A percentile compares a stretch with the other conserved stretches of the same genome.
These are phyloP conservation scores for Jordanella pulchra DNA, from an alignment of 2,797 vertebrate genomes.

Conservation along the genomic window DNA sequence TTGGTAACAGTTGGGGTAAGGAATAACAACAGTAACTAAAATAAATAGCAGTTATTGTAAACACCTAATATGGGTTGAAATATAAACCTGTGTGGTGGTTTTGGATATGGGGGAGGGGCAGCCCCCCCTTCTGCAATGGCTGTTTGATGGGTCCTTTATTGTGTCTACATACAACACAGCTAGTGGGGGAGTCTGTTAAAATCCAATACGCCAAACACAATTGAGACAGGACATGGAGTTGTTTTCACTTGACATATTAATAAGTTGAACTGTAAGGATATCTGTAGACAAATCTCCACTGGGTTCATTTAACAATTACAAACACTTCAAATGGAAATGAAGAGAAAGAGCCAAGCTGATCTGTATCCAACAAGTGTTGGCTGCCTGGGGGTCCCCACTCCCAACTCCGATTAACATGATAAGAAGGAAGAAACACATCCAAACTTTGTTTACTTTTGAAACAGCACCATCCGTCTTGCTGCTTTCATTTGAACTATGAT, in stretches of 20 bases:
- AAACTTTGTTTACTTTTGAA: not conserved
- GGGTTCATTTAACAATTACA: not conserved
- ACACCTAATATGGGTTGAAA: too few species aligned
- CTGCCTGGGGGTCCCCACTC: not conserved
- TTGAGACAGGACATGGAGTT: slow-evolving; percentile 27
- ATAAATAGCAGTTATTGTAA: too few species aligned
- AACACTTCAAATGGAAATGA: not conserved
- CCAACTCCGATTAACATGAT: not conserved
- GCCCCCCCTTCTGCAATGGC: slow-evolving; percentile 32
- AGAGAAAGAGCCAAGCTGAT: not conserved
- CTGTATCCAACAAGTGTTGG: not conserved
- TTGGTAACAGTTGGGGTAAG: too few species aligned
- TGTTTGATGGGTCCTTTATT: slow-evolving; percentile 70
- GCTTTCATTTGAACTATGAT: not conserved
- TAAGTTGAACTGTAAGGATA: slow-evolving; percentile 31
- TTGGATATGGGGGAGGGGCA: slow-evolving; percentile 28
- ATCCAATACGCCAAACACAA: slow-evolving; percentile 44
- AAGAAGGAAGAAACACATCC: not conserved
- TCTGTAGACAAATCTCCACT: not conserved
- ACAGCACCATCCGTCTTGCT: not conserved
- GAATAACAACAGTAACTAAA: too few species aligned
- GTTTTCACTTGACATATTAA: slow-evolving; percentile 63
- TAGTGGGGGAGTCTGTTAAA: slow-evolving; percentile 62
- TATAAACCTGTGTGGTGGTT: too few species aligned
- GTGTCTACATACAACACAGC: slow-evolving; percentile 67